Conservation (phyloP, 37 sponge, comb jelly and placozoan species). For the Axinella damicornis region DNA sequence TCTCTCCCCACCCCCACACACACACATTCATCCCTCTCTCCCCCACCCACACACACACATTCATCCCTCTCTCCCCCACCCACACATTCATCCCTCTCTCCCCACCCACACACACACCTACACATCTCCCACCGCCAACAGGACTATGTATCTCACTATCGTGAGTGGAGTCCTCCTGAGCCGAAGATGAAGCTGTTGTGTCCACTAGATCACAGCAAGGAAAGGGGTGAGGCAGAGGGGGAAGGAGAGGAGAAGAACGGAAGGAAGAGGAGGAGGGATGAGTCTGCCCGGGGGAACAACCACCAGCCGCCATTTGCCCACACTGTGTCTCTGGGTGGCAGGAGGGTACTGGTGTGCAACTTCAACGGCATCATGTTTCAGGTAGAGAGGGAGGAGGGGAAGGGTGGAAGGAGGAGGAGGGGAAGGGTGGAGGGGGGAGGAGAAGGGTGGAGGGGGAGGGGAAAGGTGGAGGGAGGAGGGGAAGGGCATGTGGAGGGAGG, state of each 20-base stretch:
- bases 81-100: too few species aligned
- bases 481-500: too few species aligned
- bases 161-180: slow-evolving; percentile 39
- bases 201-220: slow-evolving; percentile 35
- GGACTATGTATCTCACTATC: slow-evolving; percentile 42
- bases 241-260: background rate
- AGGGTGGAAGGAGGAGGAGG: background rate
- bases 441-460: too few species aligned
- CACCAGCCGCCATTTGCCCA: background rate
- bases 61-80: too few species aligned
- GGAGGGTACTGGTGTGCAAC: slow-evolving; percentile 50
- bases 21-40: too few species aligned
- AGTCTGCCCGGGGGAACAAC: background rate
- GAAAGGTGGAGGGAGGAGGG: too few species aligned
- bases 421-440: too few species aligned
- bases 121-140: background rate
- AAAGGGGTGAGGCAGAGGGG: background rate
- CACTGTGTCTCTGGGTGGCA: slow-evolving; percentile 1
- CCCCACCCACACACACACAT: too few species aligned
- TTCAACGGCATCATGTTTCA: slow-evolving; percentile 66
- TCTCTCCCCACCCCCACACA: too few species aligned
- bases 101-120: too few species aligned
- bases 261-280: slow-evolving; percentile 4
- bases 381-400: slow-evolving; percentile 3
- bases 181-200: slow-evolving; percentile 45